These are phyloP conservation scores for Carposina sasakii DNA, from an alignment of 1,140 invertebrate genomes.

Conservation along the genomic window DNA sequence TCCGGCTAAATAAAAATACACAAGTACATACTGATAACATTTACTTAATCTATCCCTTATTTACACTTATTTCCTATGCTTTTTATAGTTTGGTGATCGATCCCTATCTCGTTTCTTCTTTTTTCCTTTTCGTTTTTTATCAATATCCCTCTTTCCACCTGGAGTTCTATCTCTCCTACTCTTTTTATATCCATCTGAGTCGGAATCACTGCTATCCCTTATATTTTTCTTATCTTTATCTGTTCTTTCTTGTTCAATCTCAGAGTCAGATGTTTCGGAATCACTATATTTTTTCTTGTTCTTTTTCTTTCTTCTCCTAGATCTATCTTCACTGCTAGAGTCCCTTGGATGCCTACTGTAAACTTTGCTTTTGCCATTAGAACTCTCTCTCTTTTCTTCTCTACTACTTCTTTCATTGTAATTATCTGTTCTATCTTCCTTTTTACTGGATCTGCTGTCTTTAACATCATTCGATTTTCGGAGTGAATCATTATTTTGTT, in stretches of 20 bases:
- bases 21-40: too few relatives aligned
- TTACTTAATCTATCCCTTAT: too few relatives aligned
- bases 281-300: constrained; percentile 69
- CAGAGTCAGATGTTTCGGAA: constrained; percentile 53
- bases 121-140: constrained; percentile 69
- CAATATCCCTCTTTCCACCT: constrained; percentile 57
- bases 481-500: constrained; percentile 31
- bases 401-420: constrained; percentile 9
- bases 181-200: constrained; percentile 25
- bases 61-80: constrained; percentile 56
- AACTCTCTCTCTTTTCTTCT: constrained; percentile 21
- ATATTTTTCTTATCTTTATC: constrained; percentile 42
- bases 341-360: constrained; percentile 37
- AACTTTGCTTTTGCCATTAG: too few relatives aligned
- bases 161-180: constrained; percentile 36
- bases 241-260: constrained; percentile 45
- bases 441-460: constrained; percentile 10
- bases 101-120: constrained; percentile 69
- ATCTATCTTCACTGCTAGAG: constrained; percentile 42
- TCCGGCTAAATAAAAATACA: too few relatives aligned
- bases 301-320: constrained; percentile 45
- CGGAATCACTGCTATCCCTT: constrained; percentile 34
- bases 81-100: constrained; percentile 59
- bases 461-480: constrained; percentile 16
- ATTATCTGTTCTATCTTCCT: constrained; percentile 14